These are phyloP conservation scores for Crypturellus tataupa DNA, from an alignment of 2,797 vertebrate genomes.

Conservation along the genomic window DNA sequence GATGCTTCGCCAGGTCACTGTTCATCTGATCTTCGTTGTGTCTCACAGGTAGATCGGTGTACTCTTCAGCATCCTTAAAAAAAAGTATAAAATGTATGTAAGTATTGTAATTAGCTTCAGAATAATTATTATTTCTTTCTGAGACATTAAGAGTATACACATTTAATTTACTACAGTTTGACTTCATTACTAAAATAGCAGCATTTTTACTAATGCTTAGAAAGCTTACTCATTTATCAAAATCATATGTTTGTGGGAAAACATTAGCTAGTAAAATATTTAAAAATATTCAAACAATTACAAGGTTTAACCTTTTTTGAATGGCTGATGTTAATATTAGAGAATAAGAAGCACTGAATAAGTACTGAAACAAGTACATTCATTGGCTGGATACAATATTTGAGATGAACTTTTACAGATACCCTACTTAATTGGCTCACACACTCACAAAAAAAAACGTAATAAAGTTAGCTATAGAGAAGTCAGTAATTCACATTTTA, in stretches of 20 bases:
- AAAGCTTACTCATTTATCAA: not conserved
- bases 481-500: not conserved
- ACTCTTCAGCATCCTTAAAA: slow-evolving; percentile 93
- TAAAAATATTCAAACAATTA: not conserved
- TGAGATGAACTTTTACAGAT: not conserved
- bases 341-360: slow-evolving; percentile 1
- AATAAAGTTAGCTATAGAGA: not conserved
- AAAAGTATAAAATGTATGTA: not conserved
- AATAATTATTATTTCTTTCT: not conserved
- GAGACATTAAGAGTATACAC: not conserved
- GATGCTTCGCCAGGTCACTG: slow-evolving; percentile 91
- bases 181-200: not conserved
- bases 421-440: not conserved
- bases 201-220: not conserved
- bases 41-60: slow-evolving; percentile 94
- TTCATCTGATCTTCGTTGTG: slow-evolving; percentile 99
- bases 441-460: not conserved
- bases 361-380: not conserved
- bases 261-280: not conserved
- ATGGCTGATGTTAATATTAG: not conserved
- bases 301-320: not conserved
- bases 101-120: not conserved
- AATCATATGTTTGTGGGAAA: not conserved
- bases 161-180: not conserved
- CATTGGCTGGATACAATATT: not conserved